Evolutionary conservation across 2,797 vertebrate species (phyloP).

Genomic region (Sorex maritimensis): DNA sequence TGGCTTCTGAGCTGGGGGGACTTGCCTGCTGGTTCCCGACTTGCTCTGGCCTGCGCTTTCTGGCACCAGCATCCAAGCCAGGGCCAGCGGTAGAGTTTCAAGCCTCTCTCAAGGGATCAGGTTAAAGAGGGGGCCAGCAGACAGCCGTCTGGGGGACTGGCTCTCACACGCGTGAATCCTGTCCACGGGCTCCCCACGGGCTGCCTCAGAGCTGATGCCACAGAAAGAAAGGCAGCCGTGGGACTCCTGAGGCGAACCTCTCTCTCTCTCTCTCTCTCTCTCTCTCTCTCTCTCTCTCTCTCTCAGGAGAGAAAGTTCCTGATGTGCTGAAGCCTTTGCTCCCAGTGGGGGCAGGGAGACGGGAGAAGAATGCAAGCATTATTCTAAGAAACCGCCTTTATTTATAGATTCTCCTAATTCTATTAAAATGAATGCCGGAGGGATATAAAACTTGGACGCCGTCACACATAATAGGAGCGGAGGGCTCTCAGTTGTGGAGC

Average conservation of each 20-base stretch:
- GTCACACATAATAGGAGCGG: constrained; percentile 74
- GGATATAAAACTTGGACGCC: constrained; percentile 83
- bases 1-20: neutral
- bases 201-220: neutral
- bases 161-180: neutral
- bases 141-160: accelerated
- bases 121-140: neutral
- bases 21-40: neutral
- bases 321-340: constrained; percentile 18
- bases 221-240: neutral
- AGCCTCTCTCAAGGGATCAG: neutral
- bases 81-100: constrained; percentile 38
- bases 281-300: constrained; percentile 11
- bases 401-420: constrained; percentile 85
- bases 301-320: neutral
- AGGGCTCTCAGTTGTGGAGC: constrained; percentile 44
- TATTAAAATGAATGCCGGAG: constrained; percentile 79
- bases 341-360: constrained; percentile 39
- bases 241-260: neutral
- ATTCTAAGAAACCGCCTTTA: constrained; percentile 81
- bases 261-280: constrained; percentile 31
- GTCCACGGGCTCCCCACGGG: neutral
- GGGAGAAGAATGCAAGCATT: constrained; percentile 75
- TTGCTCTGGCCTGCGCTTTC: neutral
- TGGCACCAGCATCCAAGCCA: constrained; percentile 55